phyloP scores from a whole-genome alignment of 2,797 vertebrate species.

The Eulemur albifrons region DNA sequence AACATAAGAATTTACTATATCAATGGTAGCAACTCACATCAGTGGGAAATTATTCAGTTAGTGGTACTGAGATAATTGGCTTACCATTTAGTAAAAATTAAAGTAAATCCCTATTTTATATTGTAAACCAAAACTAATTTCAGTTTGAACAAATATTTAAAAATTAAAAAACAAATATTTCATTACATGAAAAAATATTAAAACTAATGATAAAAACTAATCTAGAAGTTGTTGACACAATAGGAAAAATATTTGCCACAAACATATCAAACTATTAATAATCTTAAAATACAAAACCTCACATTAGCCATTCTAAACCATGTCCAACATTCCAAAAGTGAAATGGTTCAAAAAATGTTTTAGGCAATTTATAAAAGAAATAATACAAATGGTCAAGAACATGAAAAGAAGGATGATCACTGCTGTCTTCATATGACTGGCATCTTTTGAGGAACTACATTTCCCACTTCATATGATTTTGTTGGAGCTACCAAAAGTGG shows the following conservation, averaged over 20 bases:
- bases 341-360: not conserved
- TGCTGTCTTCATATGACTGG: not conserved
- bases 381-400: not conserved
- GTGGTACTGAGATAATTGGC: too few relatives aligned
- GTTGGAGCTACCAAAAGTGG: not conserved
- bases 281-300: not conserved
- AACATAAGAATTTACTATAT: too few relatives aligned
- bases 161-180: not conserved
- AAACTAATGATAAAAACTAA: not conserved
- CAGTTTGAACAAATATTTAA: not conserved
- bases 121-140: not conserved
- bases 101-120: not conserved
- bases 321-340: not conserved
- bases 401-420: not conserved
- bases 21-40: too few relatives aligned
- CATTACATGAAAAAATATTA: not conserved
- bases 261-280: not conserved
- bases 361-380: not conserved
- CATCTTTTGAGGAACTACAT: not conserved
- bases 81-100: not conserved
- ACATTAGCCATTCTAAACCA: not conserved
- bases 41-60: too few relatives aligned
- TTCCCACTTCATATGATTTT: not conserved
- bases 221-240: not conserved
- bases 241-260: not conserved